Base-by-base conservation (phyloP, 2,888 invertebrate species). In the Drosophila melanosoma region DNA sequence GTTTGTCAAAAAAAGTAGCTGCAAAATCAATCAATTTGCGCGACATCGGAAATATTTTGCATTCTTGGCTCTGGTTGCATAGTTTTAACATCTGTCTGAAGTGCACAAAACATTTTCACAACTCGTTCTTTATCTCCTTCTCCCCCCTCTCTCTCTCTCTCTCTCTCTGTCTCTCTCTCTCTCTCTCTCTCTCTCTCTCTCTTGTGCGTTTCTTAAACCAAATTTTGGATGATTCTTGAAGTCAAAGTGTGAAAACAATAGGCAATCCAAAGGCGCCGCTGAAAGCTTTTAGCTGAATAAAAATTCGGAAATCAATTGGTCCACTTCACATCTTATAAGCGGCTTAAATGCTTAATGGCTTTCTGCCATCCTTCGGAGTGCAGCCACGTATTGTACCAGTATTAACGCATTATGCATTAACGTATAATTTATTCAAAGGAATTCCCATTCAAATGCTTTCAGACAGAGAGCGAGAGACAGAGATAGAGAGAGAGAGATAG, bases 391-490 rank as follows among this genome's bases (percentile, higher is more conserved):
- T 53, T 26, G 42, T 51, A 48, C 58, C 26, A 40, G 38, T 56
- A 38, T 40, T 29, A 38, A 36, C 45, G 23, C 35, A 45, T 52
- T 64, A 52, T 60, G 67, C 74, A 70, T 67, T 67, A 51, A 52
- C 70, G 32, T 64, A 66, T 79, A 69, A 87, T 74, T 83, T 82
- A 85, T 82, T 81, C 68, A 81, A 66, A 70, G 58, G 56, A 53
- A 66, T 67, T 67, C 49, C 52, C 52, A 64, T 69, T 65, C 54
- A 45, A 78, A 64, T 68, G 62, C 65, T 71, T 53, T 53, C 20
- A 53, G 6, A 12, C 23, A 35, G 26, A 53, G 11, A 8, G 17
- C 23, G 15, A 68, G 60, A 42, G 2, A 17, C n/a, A n/a, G 26
- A 53, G 11, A 8, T 17, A 35, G 15, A 68, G 60, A 42, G 2